phyloP scores from a whole-genome alignment of 2,797 vertebrate genomes.

The Leptodactylus fallax region DNA sequence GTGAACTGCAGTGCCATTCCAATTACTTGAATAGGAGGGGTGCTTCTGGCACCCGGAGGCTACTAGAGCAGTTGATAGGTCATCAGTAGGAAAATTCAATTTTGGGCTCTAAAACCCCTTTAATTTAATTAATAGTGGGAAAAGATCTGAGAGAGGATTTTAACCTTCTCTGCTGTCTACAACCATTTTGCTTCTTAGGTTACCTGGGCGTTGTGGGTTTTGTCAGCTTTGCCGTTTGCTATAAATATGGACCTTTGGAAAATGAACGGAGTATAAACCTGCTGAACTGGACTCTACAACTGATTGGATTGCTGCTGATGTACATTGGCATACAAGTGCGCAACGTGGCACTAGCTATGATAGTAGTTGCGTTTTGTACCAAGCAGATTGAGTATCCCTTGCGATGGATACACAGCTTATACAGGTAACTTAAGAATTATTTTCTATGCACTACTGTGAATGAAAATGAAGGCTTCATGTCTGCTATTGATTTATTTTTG shows the following conservation, averaged over 20 bases:
- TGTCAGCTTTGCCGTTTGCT: conserved; percentile 91
- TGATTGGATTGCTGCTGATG: conserved; percentile 88
- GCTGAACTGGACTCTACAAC: conserved; percentile 92
- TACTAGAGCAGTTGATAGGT: no score
- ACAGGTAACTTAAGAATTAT: conserved; percentile 70
- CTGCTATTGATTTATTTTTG: neutral
- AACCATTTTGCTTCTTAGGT: conserved; percentile 72
- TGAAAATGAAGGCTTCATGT: neutral
- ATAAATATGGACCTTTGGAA: conserved; percentile 90
- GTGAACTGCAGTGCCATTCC: no score
- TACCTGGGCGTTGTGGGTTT: conserved; percentile 86
- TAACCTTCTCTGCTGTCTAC: neutral
- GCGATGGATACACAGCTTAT: conserved; percentile 72
- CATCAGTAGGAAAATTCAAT: no score
- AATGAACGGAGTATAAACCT: conserved; percentile 91
- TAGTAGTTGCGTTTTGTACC: conserved; percentile 82
- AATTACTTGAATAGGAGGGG: no score
- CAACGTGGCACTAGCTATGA: conserved; percentile 82
- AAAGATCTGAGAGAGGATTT: neutral
- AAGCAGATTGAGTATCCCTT: conserved; percentile 90
- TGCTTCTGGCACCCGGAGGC: no score
- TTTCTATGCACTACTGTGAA: neutral
- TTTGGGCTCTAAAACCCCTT: neutral
- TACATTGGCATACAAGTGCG: conserved; percentile 90
- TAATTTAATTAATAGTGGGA: neutral